A percentile compares a stretch with the other conserved stretches of the same genome.
Evolutionary conservation across 2,113 vertebrate species (phyloP).

Genomic region (Osmerus mordax): DNA sequence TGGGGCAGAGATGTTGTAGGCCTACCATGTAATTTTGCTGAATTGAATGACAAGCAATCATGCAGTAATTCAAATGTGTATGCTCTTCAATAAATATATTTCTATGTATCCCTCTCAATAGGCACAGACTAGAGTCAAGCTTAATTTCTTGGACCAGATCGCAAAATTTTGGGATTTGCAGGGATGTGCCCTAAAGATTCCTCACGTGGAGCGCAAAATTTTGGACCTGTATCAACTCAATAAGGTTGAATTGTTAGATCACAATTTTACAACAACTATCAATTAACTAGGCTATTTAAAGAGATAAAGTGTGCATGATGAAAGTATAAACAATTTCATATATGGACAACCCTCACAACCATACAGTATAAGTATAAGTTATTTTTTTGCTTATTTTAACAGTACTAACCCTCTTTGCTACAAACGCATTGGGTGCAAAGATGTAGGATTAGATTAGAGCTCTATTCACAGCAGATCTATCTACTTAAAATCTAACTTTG

Average conservation of each 20-base stretch:
- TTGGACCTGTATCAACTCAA: conserved; percentile 94
- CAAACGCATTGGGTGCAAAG: too few species aligned
- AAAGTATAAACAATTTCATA: too few species aligned
- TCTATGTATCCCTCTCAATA: conserved; percentile 46
- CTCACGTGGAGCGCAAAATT: conserved; percentile 95
- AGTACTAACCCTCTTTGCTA: background rate
- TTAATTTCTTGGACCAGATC: conserved; percentile 98
- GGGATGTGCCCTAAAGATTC: conserved; percentile 94
- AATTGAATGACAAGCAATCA: background rate
- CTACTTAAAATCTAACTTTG: background rate
- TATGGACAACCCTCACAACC: too few species aligned
- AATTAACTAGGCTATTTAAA: too few species aligned
- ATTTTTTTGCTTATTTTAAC: background rate
- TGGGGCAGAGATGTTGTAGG: too few species aligned
- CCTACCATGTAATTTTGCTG: too few species aligned
- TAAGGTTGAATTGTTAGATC: conserved; percentile 67
- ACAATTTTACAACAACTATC: too few species aligned
- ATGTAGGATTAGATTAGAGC: background rate
- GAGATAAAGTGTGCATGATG: too few species aligned
- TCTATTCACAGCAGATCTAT: background rate
- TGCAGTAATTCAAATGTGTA: background rate
- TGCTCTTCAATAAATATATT: background rate
- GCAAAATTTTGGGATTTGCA: conserved; percentile 99
- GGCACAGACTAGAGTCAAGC: conserved; percentile 96
- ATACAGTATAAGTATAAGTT: too few species aligned